Percentiles rank a stretch among this genome's conserved stretches.
phyloP scores from a whole-genome alignment of 2,113 vertebrate genomes.

The Corythaeola cristata region DNA sequence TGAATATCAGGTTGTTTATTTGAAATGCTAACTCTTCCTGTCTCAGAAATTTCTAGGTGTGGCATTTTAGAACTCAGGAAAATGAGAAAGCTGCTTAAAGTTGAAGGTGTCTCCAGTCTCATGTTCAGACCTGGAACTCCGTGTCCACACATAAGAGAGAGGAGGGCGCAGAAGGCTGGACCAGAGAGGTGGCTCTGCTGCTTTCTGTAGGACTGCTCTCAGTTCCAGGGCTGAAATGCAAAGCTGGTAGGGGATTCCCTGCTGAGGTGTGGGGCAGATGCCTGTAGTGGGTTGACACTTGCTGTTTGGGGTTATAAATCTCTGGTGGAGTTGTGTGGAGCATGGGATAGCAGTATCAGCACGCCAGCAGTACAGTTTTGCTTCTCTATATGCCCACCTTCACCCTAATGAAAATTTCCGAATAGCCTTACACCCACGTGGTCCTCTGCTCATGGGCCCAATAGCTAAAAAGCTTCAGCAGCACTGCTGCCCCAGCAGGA shows the following conservation, averaged over 20 bases:
- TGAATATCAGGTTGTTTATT: conserved; percentile 4
- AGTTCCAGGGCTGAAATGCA: not conserved
- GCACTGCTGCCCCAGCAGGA: not conserved
- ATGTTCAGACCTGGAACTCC: not conserved
- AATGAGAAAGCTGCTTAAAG: conserved; percentile 6
- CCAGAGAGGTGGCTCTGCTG: rapidly evolving
- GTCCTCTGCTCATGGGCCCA: not conserved
- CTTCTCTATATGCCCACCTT: not conserved
- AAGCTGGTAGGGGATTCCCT: not conserved
- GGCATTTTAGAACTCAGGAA: conserved; percentile 7
- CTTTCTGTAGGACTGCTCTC: not conserved
- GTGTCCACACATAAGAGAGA: not conserved
- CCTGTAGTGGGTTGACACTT: not conserved
- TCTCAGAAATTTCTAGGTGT: conserved; percentile 5
- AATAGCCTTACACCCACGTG: not conserved
- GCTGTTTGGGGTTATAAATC: not conserved
- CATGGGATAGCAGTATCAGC: not conserved
- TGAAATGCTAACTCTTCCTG: conserved; percentile 21
- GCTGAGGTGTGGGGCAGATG: not conserved
- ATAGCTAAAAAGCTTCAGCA: not conserved
- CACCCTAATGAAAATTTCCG: not conserved
- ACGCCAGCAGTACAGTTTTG: not conserved
- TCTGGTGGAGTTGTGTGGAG: not conserved
- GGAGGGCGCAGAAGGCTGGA: not conserved
- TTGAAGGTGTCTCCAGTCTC: not conserved